These are phyloP conservation scores for Sericinus montela DNA, from an alignment of 2,888 invertebrate genomes.

Conservation along the genomic window DNA sequence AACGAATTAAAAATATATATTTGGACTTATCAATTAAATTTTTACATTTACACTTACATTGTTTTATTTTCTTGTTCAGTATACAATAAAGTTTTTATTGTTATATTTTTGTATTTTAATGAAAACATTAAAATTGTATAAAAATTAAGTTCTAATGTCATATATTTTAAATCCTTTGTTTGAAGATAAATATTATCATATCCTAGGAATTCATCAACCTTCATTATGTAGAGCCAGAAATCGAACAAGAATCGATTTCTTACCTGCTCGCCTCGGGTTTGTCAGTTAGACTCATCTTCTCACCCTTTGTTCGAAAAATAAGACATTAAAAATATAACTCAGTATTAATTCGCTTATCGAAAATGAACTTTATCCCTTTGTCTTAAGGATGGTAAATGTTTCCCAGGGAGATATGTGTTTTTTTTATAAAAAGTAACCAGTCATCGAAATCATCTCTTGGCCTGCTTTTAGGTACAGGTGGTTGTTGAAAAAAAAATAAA, in stretches of 20 bases:
- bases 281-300: conserved; percentile 58
- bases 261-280: conserved; percentile 57
- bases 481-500: conserved; percentile 38
- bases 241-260: conserved; percentile 64
- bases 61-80: no score
- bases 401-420: conserved; percentile 29
- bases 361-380: conserved; percentile 5
- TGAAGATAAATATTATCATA: conserved; percentile 19
- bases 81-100: no score
- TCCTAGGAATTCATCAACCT: conserved; percentile 10
- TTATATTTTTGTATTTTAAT: no score
- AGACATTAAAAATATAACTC: conserved; percentile 40
- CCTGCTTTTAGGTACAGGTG: conserved; percentile 62
- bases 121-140: no score
- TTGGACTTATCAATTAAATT: no score
- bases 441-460: conserved; percentile 61
- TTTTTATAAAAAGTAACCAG: conserved; percentile 58
- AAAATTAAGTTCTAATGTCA: no score
- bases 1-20: no score
- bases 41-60: no score
- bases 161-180: no score
- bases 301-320: conserved; percentile 45
- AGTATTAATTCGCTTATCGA: neutral
- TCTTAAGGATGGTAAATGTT: neutral
- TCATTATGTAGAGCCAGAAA: conserved; percentile 29